Percentiles rank a stretch among this genome's conserved stretches.
Evolutionary conservation across 2,888 invertebrate species (phyloP).

Genomic region (Drosophila kanekoi): DNA sequence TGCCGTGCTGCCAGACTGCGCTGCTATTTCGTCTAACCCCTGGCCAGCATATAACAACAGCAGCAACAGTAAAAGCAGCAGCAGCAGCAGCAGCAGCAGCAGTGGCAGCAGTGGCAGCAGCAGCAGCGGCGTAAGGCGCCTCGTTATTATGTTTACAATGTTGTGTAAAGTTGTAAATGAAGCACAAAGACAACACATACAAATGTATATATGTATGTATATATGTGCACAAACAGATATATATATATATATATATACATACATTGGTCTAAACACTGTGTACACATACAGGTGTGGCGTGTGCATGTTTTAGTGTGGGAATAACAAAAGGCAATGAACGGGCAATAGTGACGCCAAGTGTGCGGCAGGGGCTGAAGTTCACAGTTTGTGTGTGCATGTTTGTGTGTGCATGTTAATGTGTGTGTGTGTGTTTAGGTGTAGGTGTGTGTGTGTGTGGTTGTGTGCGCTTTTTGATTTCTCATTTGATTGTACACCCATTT

Average conservation of each 20-base stretch:
- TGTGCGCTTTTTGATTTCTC: constrained; percentile 51
- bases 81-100: constrained; percentile 5
- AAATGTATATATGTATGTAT: constrained; percentile 9
- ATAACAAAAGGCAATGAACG: constrained; percentile 61
- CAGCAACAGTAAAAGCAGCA: constrained; percentile 23
- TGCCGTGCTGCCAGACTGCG: constrained; percentile 24
- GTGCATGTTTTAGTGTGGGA: constrained; percentile 34
- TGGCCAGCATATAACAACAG: constrained; percentile 25
- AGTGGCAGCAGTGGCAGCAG: constrained; percentile 18
- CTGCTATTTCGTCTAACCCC: constrained; percentile 7
- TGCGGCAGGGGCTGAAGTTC: constrained; percentile 44
- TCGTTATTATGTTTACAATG: constrained; percentile 70
- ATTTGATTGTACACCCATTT: constrained; percentile 55
- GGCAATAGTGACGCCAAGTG: constrained; percentile 33
- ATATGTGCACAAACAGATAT: neutral
- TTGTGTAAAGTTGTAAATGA: constrained; percentile 69
- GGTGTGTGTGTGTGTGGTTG: constrained; percentile 11
- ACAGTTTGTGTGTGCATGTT: constrained; percentile 13
- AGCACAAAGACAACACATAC: constrained; percentile 65
- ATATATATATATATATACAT: neutral
- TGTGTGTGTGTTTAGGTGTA: constrained; percentile 1
- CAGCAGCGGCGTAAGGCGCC: constrained; percentile 40
- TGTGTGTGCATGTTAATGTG: constrained; percentile 11
- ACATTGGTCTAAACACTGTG: constrained; percentile 22
- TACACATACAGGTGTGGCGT: constrained; percentile 43